Percentiles rank a stretch among this genome's conserved stretches.
Conservation (phyloP, 2,797 vertebrate species). For the Pteronotus mesoamericanus region DNA sequence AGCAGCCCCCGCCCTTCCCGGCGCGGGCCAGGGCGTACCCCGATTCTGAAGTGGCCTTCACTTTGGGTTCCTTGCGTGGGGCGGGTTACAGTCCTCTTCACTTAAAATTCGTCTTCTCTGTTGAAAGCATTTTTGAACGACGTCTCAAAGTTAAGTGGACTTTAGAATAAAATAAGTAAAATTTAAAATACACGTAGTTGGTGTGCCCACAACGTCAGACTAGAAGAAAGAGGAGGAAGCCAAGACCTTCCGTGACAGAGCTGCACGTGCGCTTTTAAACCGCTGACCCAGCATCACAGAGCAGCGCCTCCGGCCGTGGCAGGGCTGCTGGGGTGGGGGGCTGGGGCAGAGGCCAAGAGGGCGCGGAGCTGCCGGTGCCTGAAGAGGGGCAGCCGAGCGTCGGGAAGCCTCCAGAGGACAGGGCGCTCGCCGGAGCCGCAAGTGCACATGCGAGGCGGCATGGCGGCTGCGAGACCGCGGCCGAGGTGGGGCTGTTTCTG, state of each 20-base stretch:
- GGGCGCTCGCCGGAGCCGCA: neutral
- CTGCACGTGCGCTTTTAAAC: no score
- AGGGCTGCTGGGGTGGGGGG: no score
- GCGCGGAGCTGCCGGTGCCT: no score
- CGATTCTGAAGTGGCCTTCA: neutral
- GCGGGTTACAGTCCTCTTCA: no score
- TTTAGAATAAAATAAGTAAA: neutral
- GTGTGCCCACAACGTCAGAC: neutral
- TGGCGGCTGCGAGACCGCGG: neutral
- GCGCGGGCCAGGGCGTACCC: no score
- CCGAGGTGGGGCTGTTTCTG: neutral
- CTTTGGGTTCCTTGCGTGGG: no score
- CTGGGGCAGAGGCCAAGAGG: neutral
- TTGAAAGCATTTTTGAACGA: neutral
- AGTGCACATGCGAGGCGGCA: neutral
- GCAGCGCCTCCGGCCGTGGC: no score
- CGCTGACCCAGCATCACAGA: no score
- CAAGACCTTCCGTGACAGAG: neutral
- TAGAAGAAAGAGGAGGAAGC: neutral
- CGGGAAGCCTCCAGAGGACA: neutral
- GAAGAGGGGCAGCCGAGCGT: neutral
- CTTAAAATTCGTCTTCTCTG: no score
- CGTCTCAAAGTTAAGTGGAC: slow-evolving; percentile 1
- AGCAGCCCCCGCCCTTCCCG: no score
- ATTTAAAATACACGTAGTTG: neutral